Conservation (phyloP, 2,888 invertebrate species). For the Plebejus anna region DNA sequence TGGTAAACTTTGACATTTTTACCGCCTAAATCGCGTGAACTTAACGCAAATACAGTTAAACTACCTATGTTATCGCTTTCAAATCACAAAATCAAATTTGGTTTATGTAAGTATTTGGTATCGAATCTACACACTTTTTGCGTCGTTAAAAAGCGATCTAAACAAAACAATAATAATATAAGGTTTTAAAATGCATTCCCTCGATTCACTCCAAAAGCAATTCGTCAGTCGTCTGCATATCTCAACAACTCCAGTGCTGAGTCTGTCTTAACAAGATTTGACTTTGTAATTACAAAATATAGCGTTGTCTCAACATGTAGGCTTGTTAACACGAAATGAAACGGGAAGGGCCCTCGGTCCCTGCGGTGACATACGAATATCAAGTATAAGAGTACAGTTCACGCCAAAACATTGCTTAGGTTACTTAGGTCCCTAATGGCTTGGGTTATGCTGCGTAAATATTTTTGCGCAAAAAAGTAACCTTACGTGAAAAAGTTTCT, state of each 20-base stretch:
- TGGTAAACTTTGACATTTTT: too few relatives aligned
- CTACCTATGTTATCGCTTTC: too few relatives aligned
- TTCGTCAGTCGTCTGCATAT: not conserved
- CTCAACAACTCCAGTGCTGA: not conserved
- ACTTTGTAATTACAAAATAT: constrained; percentile 27
- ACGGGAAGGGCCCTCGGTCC: constrained; percentile 20
- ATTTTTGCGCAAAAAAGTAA: too few relatives aligned
- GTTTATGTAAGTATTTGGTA: too few relatives aligned
- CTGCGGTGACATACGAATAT: constrained; percentile 26
- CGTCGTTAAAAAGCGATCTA: too few relatives aligned
- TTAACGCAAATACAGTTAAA: too few relatives aligned
- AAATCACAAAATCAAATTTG: too few relatives aligned
- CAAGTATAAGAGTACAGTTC: constrained; percentile 28
- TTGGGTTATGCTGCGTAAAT: constrained; percentile 14
- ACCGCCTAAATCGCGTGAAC: too few relatives aligned
- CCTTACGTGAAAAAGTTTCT: too few relatives aligned
- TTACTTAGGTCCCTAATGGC: not conserved
- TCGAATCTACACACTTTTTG: too few relatives aligned
- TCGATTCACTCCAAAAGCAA: not conserved
- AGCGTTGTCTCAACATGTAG: constrained; percentile 6
- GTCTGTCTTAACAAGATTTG: constrained; percentile 17
- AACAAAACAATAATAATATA: too few relatives aligned
- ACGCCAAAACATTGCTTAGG: not conserved
- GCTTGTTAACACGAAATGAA: constrained; percentile 27
- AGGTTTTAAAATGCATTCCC: not conserved